A percentile compares a stretch with the other conserved stretches of the same genome.
Evolutionary conservation across 2,888 invertebrate species (phyloP).

Genomic region (Emmelina monodactyla): DNA sequence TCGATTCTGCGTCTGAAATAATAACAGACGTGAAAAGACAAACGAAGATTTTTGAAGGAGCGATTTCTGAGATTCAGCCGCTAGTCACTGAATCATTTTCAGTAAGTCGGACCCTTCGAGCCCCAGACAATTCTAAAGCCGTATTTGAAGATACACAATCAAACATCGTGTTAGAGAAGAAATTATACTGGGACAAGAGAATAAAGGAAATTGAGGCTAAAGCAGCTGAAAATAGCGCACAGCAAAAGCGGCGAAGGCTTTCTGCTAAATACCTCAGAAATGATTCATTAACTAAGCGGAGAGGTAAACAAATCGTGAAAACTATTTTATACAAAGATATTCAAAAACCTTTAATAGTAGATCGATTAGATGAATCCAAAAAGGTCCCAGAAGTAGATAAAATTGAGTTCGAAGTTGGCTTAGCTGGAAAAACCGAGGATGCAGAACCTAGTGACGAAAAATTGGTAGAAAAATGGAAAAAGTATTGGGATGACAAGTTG

Average conservation of each 20-base stretch:
- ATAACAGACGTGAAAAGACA: constrained; percentile 61
- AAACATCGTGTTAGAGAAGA: constrained; percentile 54
- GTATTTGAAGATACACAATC: constrained; percentile 33
- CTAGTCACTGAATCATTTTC: constrained; percentile 60
- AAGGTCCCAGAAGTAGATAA: constrained; percentile 13
- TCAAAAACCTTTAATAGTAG: constrained; percentile 20
- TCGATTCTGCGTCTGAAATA: constrained; percentile 59
- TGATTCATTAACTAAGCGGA: constrained; percentile 51
- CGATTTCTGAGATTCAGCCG: constrained; percentile 65
- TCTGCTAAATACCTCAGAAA: constrained; percentile 38
- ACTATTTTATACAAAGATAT: constrained; percentile 33
- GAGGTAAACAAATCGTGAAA: constrained; percentile 48
- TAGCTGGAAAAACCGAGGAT: no score
- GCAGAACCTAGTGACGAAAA: constrained; percentile 23
- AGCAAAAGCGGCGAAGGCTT: constrained; percentile 35
- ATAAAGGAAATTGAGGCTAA: constrained; percentile 51
- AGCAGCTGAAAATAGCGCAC: constrained; percentile 33
- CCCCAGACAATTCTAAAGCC: constrained; percentile 22
- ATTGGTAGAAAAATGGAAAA: constrained; percentile 48
- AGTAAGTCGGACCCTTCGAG: constrained; percentile 57
- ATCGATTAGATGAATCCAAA: constrained; percentile 12
- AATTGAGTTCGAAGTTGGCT: no score
- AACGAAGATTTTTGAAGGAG: constrained; percentile 37
- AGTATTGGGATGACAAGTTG: constrained; percentile 50
- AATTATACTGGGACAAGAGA: constrained; percentile 59